Conservation (phyloP, 1,140 invertebrate species). For the Melipona quadrifasciata region DNA sequence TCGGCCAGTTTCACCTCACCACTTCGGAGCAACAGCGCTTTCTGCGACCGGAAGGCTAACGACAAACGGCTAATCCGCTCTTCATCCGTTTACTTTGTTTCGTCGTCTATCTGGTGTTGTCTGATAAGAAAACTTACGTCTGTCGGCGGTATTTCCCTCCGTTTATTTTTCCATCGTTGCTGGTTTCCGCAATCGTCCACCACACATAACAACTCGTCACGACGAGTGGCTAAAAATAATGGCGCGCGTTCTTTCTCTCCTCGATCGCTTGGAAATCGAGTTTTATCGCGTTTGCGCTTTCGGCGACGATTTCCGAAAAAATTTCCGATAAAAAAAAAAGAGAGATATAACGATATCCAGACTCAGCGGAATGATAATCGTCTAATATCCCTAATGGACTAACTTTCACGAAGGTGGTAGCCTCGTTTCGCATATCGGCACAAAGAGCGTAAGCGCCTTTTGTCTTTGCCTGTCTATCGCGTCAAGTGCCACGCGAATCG, state of each 20-base stretch:
- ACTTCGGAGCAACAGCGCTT: not conserved
- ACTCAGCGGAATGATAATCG: too few relatives aligned
- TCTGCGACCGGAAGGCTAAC: not conserved
- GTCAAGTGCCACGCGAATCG: not conserved
- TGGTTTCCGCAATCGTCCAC: not conserved
- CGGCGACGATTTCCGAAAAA: too few relatives aligned
- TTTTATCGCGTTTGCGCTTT: not conserved
- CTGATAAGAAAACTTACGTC: not conserved
- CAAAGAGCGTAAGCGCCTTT: conserved; percentile 13
- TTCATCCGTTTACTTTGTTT: not conserved
- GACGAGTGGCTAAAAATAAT: conserved; percentile 24
- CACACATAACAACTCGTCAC: not conserved
- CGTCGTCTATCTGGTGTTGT: not conserved
- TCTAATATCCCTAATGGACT: not conserved
- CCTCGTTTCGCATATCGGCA: not conserved
- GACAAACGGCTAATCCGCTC: not conserved
- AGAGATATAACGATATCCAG: too few relatives aligned
- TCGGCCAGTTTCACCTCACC: not conserved
- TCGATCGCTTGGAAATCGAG: not conserved
- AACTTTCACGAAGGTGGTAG: conserved; percentile 21
- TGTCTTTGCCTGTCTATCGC: not conserved
- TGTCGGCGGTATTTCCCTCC: not conserved
- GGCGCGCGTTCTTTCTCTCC: not conserved
- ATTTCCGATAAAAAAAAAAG: not conserved
- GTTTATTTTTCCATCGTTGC: not conserved